Conservation (phyloP, 1,140 invertebrate species). For the Procambarus virginalis region DNA sequence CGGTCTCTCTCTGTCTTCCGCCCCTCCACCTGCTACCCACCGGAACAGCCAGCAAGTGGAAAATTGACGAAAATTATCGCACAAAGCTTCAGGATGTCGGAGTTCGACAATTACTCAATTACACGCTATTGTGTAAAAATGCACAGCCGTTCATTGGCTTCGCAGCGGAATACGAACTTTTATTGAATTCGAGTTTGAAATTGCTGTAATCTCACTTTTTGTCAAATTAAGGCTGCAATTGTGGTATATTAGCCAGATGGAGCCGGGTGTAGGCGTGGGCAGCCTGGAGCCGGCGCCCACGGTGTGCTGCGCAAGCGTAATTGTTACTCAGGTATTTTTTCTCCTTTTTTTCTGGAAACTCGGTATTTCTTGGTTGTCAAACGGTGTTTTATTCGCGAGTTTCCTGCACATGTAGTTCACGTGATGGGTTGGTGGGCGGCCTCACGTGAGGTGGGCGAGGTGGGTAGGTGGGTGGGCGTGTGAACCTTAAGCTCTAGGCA, state of each 20-base stretch:
- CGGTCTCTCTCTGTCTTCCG: neutral
- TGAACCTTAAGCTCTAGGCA: too few species aligned
- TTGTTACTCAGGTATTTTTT: neutral
- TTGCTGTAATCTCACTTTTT: slow-evolving; percentile 40
- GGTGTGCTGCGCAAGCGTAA: neutral
- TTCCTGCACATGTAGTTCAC: neutral
- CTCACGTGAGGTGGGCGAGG: too few species aligned
- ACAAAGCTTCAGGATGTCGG: slow-evolving; percentile 47
- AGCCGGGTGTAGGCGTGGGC: neutral
- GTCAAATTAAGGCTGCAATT: slow-evolving; percentile 32
- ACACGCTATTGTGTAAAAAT: slow-evolving; percentile 52
- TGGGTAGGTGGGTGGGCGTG: too few species aligned
- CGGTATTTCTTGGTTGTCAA: neutral
- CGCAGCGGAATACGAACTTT: neutral
- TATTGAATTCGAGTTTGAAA: slow-evolving; percentile 34
- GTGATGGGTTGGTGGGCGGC: too few species aligned
- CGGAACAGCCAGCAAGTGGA: slow-evolving; percentile 44
- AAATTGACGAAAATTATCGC: slow-evolving; percentile 54
- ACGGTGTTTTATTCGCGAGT: neutral
- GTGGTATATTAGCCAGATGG: slow-evolving; percentile 19
- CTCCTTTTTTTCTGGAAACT: neutral
- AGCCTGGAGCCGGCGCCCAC: too few species aligned
- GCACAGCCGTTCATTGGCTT: neutral
- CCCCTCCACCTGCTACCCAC: neutral
- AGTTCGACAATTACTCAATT: slow-evolving; percentile 52